Base-by-base conservation (phyloP, 2,888 invertebrate genomes). In the Tachystola acroxantha region DNA sequence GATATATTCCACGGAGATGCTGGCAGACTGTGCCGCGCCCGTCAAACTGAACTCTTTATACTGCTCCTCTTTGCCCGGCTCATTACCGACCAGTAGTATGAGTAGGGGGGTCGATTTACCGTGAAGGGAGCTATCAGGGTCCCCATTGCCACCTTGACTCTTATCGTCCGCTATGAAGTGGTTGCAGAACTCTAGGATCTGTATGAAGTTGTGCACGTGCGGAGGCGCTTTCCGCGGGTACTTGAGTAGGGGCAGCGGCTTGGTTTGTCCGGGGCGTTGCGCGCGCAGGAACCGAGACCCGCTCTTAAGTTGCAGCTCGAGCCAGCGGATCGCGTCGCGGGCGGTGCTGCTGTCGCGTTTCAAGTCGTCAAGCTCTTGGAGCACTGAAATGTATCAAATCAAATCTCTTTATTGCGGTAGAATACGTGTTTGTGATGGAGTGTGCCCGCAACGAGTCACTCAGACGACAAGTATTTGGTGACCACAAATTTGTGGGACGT, bases 241-340 rank as follows among this genome's bases (percentile, higher is more conserved):
- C 42, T 78, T 79, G 27, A 85, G 72, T 87, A 92, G 59, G 1
- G 84, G 92, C 16, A 95, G 79, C 1, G 93, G 88, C 32, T 92
- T 86, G 14, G 92, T 90, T 75, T 98, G 97, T 41, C 94, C 93
- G 10, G 93, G 91, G 12, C 96, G 91, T 77, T 97, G 97, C 0
- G 96, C 93, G 49, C 96, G 89, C 57, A 97, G 88, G 70, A 93
- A 96, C 46, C 96, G 89, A 54, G 96, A 96, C 7, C 97, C 97
- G 45, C 92, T 92, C 50, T 93, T 92, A 47, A 97, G 91, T 66
- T 97, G 96, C 24, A 90, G 87, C 76, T 97, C 97, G 46, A 98
- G 84, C 97, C 97, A 98, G 49, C 97, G 93, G 41, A 97, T 97
- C 2, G 96, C 96, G 67, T 97, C 96, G 34, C 97, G 90, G 0